Base-by-base conservation (phyloP, 2,113 vertebrate genomes). In the Baryphthengus martii region DNA sequence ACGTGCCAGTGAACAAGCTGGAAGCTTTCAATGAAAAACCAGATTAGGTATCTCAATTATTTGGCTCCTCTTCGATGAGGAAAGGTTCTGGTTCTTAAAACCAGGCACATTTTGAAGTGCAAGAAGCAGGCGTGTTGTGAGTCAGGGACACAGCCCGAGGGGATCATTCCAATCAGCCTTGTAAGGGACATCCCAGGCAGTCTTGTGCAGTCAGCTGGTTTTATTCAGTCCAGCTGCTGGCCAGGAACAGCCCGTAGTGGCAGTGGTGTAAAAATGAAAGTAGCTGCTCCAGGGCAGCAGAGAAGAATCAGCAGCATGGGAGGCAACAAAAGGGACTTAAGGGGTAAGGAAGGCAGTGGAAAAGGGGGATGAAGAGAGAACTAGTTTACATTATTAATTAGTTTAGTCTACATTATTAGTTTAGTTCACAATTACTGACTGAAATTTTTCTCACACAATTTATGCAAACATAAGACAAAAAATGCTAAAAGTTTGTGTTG, bases 11-110 rank as follows among this genome's bases (percentile, higher is more conserved):
- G 59, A 88, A 63, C 31, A 88, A 89, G 56, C 37, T 45, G 37
- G 65, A 81, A 81, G 44, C 73, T 87, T 85, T 87, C 44, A 75
- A 79, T 28, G 20, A 89, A 91, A 91, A 91, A 72, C 50, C 62
- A 58, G 66, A 91, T 81, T 67, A 65, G 47, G 10, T 42, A 88
- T 73, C 70, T 82, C 89, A 95, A 62, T 76, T 75, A 74, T 75
- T 88, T 88, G 52, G 33, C 63, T 88, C 78, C 28, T 66, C 14
- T 33, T 52, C 44, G 15, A 52, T 2, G 1, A 92, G 17, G 49
- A 53, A 66, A 68, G 17, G 11, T 26, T 89, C 72, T 70, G 23
- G 37, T 58, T 80, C 76, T 83, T 39, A 85, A 88, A 93, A 73
- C 0, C 23, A 77, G 52, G 56, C 44, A 80, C 0, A 53, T 45